Evolutionary conservation across 1,140 invertebrate genomes (phyloP), one percentile per base, ranked within the genome.

Genomic region (Rhyacophila brunnea): DNA sequence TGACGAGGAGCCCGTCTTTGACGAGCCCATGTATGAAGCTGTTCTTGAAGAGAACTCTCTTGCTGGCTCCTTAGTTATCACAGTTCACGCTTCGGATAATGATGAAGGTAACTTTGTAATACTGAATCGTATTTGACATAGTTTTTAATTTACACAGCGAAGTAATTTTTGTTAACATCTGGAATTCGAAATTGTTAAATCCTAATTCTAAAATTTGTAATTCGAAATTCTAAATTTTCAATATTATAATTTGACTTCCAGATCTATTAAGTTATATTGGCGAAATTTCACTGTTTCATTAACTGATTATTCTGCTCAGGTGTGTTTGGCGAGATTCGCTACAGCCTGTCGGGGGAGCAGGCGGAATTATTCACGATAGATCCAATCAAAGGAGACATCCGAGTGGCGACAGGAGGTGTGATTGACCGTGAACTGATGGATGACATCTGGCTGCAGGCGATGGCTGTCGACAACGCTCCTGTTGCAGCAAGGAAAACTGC

Each of bases 1-100:
- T 67, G 93, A 96, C 68, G 90, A 92, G 66, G 84, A 87, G 71
- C 93, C 93, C 0, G 78, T 84, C 35, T 96, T 95, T 68, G 78
- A 81, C 11, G 72, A 81, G 47, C 66, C 75, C 6, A 73, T 78
- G 6, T 95, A 95, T 70, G 83, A 84, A 23, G 86, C 85, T 0
- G 80, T 77, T 0, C 79, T 95, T 0, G 71, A 80, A 1, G 93
- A 96, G 74, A 91, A 94, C 68, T 83, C 89, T 0, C 80, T 81
- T 0, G 75, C 80, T 1, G 89, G 87, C 4, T 89, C 87, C 1
- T 77, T 80, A 5, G 83, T 92, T 0, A 72, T 86, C 0, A 81
- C 81, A 17, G 90, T 95, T 0, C 79, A 78, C 52, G 91, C 91
- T 6, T 74, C 73, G 0, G 91, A 96, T 70, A 78, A 71, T 0